phyloP scores from a whole-genome alignment of 2,113 vertebrate genomes.

The Australoheros scitulus region DNA sequence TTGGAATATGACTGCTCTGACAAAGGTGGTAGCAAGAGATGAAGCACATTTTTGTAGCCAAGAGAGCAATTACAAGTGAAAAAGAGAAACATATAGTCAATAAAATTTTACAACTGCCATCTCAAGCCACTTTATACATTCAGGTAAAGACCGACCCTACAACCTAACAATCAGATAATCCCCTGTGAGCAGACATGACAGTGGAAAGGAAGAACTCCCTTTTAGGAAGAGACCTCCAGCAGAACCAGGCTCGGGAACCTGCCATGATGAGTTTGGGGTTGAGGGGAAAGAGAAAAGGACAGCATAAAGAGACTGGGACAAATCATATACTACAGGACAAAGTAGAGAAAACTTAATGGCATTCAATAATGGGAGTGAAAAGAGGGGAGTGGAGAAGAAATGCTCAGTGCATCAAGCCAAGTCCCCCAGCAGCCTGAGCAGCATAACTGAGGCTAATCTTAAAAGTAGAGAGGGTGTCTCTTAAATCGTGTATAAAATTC shows the following conservation, averaged over 20 bases:
- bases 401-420: too few species aligned
- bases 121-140: not conserved
- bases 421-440: too few species aligned
- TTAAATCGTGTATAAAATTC: not conserved
- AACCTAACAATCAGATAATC: not conserved
- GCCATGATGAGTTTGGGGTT: too few species aligned
- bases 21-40: not conserved
- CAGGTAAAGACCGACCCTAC: not conserved
- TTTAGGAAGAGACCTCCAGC: not conserved
- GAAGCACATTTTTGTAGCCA: not conserved
- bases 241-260: not conserved
- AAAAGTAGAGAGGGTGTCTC: too few species aligned
- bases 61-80: not conserved
- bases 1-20: not conserved
- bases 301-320: too few species aligned
- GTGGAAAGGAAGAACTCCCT: rapidly evolving
- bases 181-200: not conserved
- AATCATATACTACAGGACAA: too few species aligned
- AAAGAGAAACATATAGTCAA: not conserved
- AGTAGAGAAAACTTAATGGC: too few species aligned
- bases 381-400: too few species aligned
- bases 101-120: not conserved
- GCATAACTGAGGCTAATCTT: too few species aligned
- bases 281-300: too few species aligned
- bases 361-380: too few species aligned